phyloP scores from a whole-genome alignment of 2,797 vertebrate genomes.

The Macropus fuliginosus region DNA sequence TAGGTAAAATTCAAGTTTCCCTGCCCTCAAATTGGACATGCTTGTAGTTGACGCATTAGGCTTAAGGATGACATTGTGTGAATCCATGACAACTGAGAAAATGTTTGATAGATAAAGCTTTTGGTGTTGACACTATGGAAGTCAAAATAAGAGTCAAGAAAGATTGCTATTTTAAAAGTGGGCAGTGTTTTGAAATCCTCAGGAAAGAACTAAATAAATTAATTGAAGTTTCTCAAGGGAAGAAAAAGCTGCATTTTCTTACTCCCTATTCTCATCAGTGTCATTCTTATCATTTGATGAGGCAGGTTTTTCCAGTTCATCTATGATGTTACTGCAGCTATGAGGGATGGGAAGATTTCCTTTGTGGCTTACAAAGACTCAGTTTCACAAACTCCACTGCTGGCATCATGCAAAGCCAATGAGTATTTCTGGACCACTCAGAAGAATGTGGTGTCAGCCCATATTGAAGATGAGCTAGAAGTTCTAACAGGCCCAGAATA shows the following conservation, averaged over 20 bases:
- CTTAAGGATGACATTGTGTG: background rate
- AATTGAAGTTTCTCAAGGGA: conserved; percentile 46
- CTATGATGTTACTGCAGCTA: background rate
- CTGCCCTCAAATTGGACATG: conserved; percentile 32
- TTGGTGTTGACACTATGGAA: background rate
- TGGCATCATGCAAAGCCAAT: background rate
- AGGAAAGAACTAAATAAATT: conserved; percentile 31
- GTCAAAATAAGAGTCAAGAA: background rate
- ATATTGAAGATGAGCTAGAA: background rate
- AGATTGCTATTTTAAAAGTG: background rate
- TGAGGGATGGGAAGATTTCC: background rate
- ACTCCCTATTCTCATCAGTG: background rate
- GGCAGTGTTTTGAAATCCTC: conserved; percentile 37
- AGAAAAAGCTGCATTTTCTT: background rate
- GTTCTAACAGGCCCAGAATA: conserved; percentile 6
- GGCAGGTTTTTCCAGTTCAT: background rate
- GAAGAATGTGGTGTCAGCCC: background rate
- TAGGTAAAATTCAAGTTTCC: background rate
- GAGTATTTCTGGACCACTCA: background rate
- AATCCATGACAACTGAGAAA: conserved; percentile 41
- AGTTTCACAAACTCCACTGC: background rate
- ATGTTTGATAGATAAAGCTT: conserved; percentile 51
- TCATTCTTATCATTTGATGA: background rate
- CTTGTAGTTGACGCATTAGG: background rate
- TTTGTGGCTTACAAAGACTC: conserved; percentile 21